Conservation (phyloP, 2,797 vertebrate species). For the Nothura maculosa region DNA sequence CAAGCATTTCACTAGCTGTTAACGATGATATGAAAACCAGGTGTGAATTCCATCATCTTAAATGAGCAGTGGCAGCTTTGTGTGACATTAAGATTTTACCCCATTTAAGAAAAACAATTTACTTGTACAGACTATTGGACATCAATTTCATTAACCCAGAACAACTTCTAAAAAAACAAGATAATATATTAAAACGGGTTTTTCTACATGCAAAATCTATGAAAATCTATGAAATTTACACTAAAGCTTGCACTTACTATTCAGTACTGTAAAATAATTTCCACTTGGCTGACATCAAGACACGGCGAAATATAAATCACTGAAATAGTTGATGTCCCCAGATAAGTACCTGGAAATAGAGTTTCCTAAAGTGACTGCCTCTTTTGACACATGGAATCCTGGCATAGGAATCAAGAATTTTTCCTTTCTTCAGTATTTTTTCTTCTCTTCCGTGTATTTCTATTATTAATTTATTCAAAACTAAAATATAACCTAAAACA, state of each 20-base stretch:
- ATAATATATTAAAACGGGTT: not conserved
- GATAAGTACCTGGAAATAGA: not conserved
- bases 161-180: not conserved
- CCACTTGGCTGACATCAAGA: not conserved
- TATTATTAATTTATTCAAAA: not conserved
- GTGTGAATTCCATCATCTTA: not conserved
- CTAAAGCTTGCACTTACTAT: not conserved
- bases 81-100: not conserved
- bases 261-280: not conserved
- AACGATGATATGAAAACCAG: not conserved
- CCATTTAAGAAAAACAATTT: not conserved
- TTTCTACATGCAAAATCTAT: not conserved
- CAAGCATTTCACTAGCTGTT: not conserved
- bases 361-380: not conserved
- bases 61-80: not conserved
- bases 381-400: not conserved
- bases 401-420: not conserved
- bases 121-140: not conserved
- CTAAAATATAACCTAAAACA: not conserved
- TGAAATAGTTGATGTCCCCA: not conserved
- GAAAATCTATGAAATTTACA: not conserved
- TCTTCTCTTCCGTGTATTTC: not conserved
- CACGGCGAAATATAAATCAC: not conserved
- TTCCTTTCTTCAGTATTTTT: not conserved
- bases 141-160: not conserved